phyloP scores from a whole-genome alignment of 2,888 invertebrate genomes.

The Epinotia demarniana region DNA sequence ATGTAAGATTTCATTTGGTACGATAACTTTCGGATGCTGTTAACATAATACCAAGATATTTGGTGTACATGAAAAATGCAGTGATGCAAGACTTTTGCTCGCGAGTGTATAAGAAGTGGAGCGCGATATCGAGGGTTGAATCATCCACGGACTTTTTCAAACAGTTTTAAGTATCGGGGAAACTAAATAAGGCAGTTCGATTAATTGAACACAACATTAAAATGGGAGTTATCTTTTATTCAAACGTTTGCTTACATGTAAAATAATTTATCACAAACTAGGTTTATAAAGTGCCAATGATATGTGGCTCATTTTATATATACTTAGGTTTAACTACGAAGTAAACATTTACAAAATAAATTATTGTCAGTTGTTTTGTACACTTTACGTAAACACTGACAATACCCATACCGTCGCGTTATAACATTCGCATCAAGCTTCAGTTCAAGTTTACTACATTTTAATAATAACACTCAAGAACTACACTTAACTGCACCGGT shows the following conservation, averaged over 20 bases:
- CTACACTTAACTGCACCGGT: not conserved
- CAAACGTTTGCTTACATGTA: conserved; percentile 30
- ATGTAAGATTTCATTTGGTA: too few relatives aligned
- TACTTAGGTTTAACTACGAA: conserved; percentile 27
- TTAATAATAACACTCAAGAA: not conserved
- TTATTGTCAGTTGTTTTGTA: conserved; percentile 47
- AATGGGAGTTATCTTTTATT: conserved; percentile 36
- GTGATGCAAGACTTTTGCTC: too few relatives aligned
- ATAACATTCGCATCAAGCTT: not conserved
- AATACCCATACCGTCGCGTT: conserved; percentile 18
- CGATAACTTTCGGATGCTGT: too few relatives aligned
- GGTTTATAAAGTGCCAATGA: conserved; percentile 30
- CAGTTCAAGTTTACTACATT: not conserved
- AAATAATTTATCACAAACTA: conserved; percentile 46
- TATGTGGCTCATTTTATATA: conserved; percentile 12
- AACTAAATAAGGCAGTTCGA: too few relatives aligned
- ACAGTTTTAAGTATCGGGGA: too few relatives aligned
- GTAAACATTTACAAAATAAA: conserved; percentile 41
- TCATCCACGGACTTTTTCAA: too few relatives aligned
- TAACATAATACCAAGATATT: too few relatives aligned
- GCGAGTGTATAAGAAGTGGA: too few relatives aligned
- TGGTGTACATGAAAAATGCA: too few relatives aligned
- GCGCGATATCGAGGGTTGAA: too few relatives aligned
- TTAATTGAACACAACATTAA: not conserved
- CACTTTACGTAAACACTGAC: conserved; percentile 40